These are phyloP conservation scores for Sinopyrophorus schimmeli DNA, from an alignment of 2,888 invertebrate genomes.

Conservation along the genomic window DNA sequence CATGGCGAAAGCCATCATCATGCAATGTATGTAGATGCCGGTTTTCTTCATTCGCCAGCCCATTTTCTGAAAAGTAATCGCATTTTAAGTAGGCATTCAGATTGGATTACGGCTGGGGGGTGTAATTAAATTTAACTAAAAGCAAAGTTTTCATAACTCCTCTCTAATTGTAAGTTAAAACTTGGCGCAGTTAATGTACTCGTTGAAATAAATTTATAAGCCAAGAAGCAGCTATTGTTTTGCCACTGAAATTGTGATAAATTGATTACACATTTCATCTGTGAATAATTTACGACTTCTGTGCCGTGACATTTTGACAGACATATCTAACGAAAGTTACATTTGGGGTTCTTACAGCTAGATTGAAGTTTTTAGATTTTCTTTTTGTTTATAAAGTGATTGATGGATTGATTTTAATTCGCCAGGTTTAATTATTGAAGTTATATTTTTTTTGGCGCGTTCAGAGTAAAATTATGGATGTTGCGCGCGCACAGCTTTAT, in stretches of 20 bases:
- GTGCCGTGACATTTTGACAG: background rate
- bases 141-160: constrained; percentile 15
- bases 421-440: no score
- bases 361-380: no score
- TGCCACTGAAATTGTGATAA: constrained; percentile 15
- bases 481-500: no score
- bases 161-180: no score
- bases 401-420: no score
- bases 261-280: constrained; percentile 18
- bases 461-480: no score
- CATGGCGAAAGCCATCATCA: constrained; percentile 37
- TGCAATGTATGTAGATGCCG: constrained; percentile 26
- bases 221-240: constrained; percentile 19
- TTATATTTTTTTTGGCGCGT: no score
- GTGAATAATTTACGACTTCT: constrained; percentile 1
- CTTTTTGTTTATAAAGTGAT: no score
- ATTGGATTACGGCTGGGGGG: background rate
- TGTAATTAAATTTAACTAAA: constrained; percentile 2
- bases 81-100: background rate
- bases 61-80: constrained; percentile 29
- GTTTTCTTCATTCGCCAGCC: constrained; percentile 26
- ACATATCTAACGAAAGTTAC: no score
- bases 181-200: no score
- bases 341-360: no score
- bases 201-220: no score